Base-by-base conservation (phyloP, 2,797 vertebrate genomes). In the Onychomys torridus region DNA sequence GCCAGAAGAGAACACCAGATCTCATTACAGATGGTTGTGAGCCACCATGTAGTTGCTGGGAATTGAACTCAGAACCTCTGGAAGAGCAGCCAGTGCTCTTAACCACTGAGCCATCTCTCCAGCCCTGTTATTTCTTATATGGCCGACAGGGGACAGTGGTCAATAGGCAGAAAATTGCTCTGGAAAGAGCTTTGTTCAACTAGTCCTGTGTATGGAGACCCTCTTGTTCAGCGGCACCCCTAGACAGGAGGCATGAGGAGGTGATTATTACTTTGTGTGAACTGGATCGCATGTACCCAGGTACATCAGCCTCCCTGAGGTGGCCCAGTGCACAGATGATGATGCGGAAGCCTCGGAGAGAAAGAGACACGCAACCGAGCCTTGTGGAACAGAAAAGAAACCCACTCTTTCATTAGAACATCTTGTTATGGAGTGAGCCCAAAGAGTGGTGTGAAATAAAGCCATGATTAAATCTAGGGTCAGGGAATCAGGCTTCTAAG, bases 261-360 rank as follows among this genome's bases (percentile, higher is more conserved):
- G 40, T 5, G n/a, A 52, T 19, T 78, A 27, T 8, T 67, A 59
- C 32, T 55, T n/a, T 69, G 57, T 32, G 49, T 40, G 63, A 77
- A 34, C 6, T 43, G 25, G 65, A 14, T 61, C 3, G 1, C 43
- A 4, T 10, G 5, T 9, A 46, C 52, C 40, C 25, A 65, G 19
- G 55, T 59, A 13, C 11, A 16, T 1, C 14, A 27, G 34, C 29
- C 6, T 2, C n/a, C 3, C 29, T 0, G 2, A 13, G 76, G 43
- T 6, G n/a, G 71, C 49, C 43, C 34, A 49, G n/a, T 2, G 25
- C 32, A 49, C 29, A 77, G 52, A 25, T 46, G 21, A 5, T 5
- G 5, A 6, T 17, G 17, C 14, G 63, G 46, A 92, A 46, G 21
- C 21, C 89, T 90, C 76, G 59, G 55, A 81, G 43, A 89, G 14